Conservation (phyloP, 2,113 vertebrate species). For the Caranx melampygus region DNA sequence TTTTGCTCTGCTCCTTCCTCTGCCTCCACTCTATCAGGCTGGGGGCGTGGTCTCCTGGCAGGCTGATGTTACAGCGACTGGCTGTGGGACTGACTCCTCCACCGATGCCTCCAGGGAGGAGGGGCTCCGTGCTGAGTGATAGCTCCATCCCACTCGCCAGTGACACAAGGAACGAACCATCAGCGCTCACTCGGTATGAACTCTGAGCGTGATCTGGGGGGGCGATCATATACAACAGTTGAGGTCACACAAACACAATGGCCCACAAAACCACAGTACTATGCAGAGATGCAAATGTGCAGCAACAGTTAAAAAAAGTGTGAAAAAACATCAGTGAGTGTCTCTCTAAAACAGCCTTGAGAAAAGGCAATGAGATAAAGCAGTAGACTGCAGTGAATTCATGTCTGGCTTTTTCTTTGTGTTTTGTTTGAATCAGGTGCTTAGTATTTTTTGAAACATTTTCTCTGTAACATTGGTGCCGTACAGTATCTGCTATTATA, state of each 20-base stretch:
- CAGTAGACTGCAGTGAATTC: slow-evolving; percentile 16
- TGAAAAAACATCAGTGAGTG: slow-evolving; percentile 51
- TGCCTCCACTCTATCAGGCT: slow-evolving; percentile 98
- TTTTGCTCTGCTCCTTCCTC: slow-evolving; percentile 95
- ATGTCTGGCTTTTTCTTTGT: slow-evolving; percentile 24
- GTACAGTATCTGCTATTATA: slow-evolving; percentile 17
- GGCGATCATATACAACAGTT: not conserved
- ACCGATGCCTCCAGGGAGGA: slow-evolving; percentile 86
- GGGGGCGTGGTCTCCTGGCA: slow-evolving; percentile 94
- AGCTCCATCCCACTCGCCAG: slow-evolving; percentile 98
- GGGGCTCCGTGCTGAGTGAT: slow-evolving; percentile 93
- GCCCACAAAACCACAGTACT: slow-evolving; percentile 48
- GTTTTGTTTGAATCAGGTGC: slow-evolving; percentile 45
- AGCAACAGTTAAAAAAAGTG: slow-evolving; percentile 50
- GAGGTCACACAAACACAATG: not conserved
- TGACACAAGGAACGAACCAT: slow-evolving; percentile 93
- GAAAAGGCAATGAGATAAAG: slow-evolving; percentile 25
- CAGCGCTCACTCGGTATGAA: slow-evolving; percentile 94
- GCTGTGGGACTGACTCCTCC: slow-evolving; percentile 94
- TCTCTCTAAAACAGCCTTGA: slow-evolving; percentile 24
- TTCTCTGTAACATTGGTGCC: slow-evolving; percentile 18
- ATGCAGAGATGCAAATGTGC: slow-evolving; percentile 20
- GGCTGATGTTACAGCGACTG: slow-evolving; percentile 96
- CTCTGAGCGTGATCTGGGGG: slow-evolving; percentile 91
- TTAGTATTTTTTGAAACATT: slow-evolving; percentile 5